Conservation (phyloP, 2,797 vertebrate genomes). For the Gymnocypris eckloni region DNA sequence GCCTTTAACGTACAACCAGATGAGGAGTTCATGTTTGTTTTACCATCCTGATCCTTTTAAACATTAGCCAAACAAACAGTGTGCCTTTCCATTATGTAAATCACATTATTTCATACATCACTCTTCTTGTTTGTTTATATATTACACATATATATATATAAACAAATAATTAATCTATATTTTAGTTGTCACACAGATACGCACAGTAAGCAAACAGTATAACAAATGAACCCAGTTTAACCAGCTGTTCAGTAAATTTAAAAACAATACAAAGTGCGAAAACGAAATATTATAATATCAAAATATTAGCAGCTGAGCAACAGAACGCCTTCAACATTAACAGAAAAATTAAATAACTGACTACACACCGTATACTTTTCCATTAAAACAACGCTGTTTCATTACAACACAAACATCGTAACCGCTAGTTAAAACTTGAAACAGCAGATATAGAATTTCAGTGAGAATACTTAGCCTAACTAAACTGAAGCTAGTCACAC, state of each 20-base stretch:
- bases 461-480: too few relatives aligned
- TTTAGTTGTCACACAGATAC: background rate
- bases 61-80: constrained; percentile 4
- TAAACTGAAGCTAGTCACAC: too few relatives aligned
- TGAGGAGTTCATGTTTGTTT: constrained; percentile 18
- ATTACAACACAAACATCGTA: too few relatives aligned
- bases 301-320: background rate
- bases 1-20: background rate
- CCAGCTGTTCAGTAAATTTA: background rate
- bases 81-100: background rate
- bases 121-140: background rate
- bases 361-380: background rate
- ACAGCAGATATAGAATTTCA: too few relatives aligned
- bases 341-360: background rate
- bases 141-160: background rate
- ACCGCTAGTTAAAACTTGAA: too few relatives aligned
- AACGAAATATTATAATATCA: background rate
- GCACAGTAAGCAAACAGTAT: background rate
- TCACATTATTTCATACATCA: background rate
- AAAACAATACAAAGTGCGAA: background rate
- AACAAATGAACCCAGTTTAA: background rate
- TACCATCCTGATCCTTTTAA: background rate
- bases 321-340: constrained; percentile 9
- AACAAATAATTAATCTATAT: background rate
- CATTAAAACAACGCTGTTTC: too few relatives aligned